Base-by-base conservation (phyloP, 2,797 vertebrate species). In the Hydrocynus forskahlii region DNA sequence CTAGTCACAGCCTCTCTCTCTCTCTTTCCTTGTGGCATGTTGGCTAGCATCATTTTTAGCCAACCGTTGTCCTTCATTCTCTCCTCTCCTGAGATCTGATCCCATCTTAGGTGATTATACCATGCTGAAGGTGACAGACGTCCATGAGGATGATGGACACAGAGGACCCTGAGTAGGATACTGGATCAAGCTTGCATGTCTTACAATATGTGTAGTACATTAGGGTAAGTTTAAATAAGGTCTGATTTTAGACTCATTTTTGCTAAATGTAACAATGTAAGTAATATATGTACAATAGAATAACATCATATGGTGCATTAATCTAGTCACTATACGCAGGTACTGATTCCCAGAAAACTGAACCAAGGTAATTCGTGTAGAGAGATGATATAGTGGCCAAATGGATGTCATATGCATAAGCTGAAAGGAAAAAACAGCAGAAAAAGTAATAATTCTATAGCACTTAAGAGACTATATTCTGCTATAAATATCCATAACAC, bases 71-170 rank as follows among this genome's bases (percentile, higher is more conserved):
- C 86, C 86, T 81, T 76, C 59, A 72, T 79, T 78, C 78, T 81
- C 76, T 79, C 80, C 81, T 85, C 80, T 79, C 86, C 79, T 77
- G 79, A 85, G 81, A 85, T 85, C 79, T 85, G 83, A 85, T 76
- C 83, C 86, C 75, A 57, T 81, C 81, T 52, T 80, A 87, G 86
- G 83, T 85, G 80, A 77, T 77, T 66, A 59, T 70, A 64, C 66
- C 69, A 10, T 64, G 82, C 77, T 21, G 75, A 74, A 66, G 85
- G 69, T 75, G 79, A 68, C 48, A 45, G 79, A 55, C 72, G 71
- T 62, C 82, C 67, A 60, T 43, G 62, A 75, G 80, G 73, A 60
- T 54, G 69, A 82, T 75, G 83, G 73, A 73, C 73, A 64, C 71
- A 40, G 19, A 54, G 79, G 73, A 80, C 70, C 40, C 60, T 70